These are phyloP conservation scores for Lytechinus pictus DNA, from an alignment of 35 echinoderm and acorn worm species.

Conservation along the genomic window DNA sequence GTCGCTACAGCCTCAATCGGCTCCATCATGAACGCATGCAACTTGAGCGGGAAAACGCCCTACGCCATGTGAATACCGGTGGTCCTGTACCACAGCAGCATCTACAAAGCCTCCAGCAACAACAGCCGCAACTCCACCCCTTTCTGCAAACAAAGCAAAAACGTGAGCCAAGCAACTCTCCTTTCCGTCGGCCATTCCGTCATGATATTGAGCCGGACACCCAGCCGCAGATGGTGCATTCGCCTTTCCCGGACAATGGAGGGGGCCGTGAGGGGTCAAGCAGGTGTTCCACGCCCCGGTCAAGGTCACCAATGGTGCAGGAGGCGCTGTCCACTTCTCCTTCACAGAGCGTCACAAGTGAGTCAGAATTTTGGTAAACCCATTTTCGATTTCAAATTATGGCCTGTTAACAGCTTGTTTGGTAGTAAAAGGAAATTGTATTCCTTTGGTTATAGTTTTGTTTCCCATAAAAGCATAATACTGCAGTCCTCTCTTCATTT, in stretches of 20 bases:
- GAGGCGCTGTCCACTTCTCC: neutral
- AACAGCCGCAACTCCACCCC: neutral
- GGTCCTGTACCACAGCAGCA: neutral
- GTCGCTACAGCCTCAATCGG: constrained; percentile 27
- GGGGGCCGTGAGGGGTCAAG: neutral
- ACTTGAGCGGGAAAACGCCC: neutral
- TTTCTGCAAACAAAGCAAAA: neutral
- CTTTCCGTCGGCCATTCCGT: neutral
- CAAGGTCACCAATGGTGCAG: neutral
- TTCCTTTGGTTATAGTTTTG: too few species aligned
- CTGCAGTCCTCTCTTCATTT: too few species aligned
- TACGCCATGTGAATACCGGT: neutral
- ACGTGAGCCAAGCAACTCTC: neutral
- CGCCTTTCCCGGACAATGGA: neutral
- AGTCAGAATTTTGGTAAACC: too few species aligned
- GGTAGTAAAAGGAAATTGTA: too few species aligned
- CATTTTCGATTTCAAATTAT: too few species aligned
- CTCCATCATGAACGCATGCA: constrained; percentile 21
- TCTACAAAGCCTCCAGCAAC: neutral
- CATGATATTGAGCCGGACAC: neutral
- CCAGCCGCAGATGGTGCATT: neutral
- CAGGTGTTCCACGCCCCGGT: neutral
- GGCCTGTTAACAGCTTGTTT: too few species aligned
- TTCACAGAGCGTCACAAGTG: constrained; percentile 3
- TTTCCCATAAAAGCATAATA: too few species aligned